Percentiles rank a stretch among this genome's conserved stretches.
Conservation (phyloP, 2,797 vertebrate genomes). For the Ctenopoma kingsleyae region DNA sequence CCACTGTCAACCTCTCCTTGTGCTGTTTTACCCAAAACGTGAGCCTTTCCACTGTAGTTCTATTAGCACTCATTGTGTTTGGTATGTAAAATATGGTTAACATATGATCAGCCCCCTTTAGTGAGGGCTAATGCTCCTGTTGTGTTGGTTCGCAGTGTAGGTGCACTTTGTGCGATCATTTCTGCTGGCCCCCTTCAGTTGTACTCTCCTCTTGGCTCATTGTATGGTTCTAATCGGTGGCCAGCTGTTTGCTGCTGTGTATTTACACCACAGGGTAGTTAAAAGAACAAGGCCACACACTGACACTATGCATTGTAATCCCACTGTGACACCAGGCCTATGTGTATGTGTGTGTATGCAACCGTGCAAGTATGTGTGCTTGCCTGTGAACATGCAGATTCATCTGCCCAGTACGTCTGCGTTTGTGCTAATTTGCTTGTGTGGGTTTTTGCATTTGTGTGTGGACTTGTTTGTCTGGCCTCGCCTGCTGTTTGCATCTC, state of each 20-base stretch:
- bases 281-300: conserved; percentile 78
- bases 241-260: conserved; percentile 80
- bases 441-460: conserved; percentile 63
- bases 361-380: conserved; percentile 38
- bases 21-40: not conserved
- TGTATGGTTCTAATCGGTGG: conserved; percentile 79
- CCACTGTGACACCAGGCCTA: conserved; percentile 62
- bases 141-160: conserved; percentile 41
- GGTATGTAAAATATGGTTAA: conserved; percentile 45
- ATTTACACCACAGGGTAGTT: conserved; percentile 78
- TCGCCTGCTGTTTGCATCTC: conserved; percentile 76
- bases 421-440: conserved; percentile 61
- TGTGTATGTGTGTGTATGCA: conserved; percentile 21
- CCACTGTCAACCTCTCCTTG: not conserved
- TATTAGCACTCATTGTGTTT: conserved; percentile 11
- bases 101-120: conserved; percentile 35
- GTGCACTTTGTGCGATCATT: conserved; percentile 60
- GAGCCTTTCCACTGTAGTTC: not conserved
- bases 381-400: conserved; percentile 37
- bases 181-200: conserved; percentile 64
- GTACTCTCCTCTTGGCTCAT: conserved; percentile 63
- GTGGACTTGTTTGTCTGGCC: conserved; percentile 68
- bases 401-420: conserved; percentile 40
- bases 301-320: conserved; percentile 72
- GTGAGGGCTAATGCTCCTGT: conserved; percentile 32